A percentile compares a stretch with the other conserved stretches of the same genome.
phyloP scores from a whole-genome alignment of 2,888 invertebrate genomes.

The Oligia fasciuncula region DNA sequence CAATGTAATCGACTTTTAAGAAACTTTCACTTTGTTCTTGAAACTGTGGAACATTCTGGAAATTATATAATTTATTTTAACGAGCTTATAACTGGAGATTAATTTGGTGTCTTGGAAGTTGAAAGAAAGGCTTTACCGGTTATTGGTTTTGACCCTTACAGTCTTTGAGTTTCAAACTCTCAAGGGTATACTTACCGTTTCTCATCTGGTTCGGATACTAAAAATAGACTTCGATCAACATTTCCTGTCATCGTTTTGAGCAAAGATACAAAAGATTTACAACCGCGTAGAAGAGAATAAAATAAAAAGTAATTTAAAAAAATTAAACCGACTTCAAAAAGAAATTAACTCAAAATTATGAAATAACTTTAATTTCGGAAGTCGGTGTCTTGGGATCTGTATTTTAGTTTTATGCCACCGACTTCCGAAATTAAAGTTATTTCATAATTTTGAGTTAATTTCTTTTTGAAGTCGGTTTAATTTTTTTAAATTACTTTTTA shows the following conservation, averaged over 20 bases:
- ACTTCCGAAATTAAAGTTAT: no score
- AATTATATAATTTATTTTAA: slow-evolving; percentile 37
- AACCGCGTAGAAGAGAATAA: neutral
- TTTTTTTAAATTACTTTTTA: no score
- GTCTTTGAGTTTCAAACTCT: neutral
- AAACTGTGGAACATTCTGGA: slow-evolving; percentile 40
- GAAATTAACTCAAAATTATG: no score
- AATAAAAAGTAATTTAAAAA: no score
- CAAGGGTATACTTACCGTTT: slow-evolving; percentile 8
- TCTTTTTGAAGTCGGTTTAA: no score
- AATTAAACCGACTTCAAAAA: no score
- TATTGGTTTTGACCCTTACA: slow-evolving; percentile 15
- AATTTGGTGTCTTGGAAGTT: slow-evolving; percentile 17
- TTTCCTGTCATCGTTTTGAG: slow-evolving; percentile 5
- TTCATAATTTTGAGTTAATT: no score
- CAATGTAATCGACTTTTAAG: slow-evolving; percentile 40
- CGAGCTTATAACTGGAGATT: slow-evolving; percentile 19
- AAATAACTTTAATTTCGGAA: no score
- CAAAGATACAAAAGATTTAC: slow-evolving; percentile 15
- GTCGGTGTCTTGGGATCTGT: no score
- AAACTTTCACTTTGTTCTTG: slow-evolving; percentile 43
- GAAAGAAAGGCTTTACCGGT: neutral
- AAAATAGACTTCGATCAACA: slow-evolving; percentile 26
- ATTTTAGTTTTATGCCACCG: no score
- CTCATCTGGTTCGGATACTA: neutral